Conservation (phyloP, 2,797 vertebrate genomes). For the Luscinia megarhynchos region DNA sequence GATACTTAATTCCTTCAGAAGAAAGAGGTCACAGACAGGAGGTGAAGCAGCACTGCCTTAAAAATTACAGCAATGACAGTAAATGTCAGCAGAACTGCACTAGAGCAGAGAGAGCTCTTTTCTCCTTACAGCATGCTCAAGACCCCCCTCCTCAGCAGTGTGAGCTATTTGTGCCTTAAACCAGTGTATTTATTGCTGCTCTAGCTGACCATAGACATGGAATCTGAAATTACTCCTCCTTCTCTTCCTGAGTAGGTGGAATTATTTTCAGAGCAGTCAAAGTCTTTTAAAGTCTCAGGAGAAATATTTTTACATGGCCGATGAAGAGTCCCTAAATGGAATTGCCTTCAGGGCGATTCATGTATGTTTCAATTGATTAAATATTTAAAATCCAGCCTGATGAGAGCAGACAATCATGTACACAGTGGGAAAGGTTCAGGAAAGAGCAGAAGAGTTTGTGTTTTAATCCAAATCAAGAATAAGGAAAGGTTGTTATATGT, state of each 20-base stretch:
- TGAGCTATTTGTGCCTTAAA: not conserved
- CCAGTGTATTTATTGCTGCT: not conserved
- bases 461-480: not conserved
- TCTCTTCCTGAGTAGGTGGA: slow-evolving; percentile 18
- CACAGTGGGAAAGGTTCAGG: not conserved
- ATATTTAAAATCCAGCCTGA: slow-evolving; percentile 26
- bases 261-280: slow-evolving; percentile 44
- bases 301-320: not conserved
- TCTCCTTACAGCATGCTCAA: not conserved
- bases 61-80: not conserved
- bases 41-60: not conserved
- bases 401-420: slow-evolving; percentile 25
- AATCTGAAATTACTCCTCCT: slow-evolving; percentile 2
- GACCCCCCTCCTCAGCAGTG: not conserved
- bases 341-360: not conserved
- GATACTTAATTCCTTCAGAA: not conserved
- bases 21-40: not conserved
- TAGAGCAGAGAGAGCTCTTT: not conserved
- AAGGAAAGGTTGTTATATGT: not conserved
- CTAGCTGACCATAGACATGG: not conserved
- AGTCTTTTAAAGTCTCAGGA: slow-evolving; percentile 25
- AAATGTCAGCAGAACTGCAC: not conserved
- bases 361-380: not conserved
- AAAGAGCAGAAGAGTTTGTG: not conserved
- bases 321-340: not conserved